These are phyloP conservation scores for Criorhina ranunculi DNA, from an alignment of 2,888 invertebrate species.

Conservation along the genomic window DNA sequence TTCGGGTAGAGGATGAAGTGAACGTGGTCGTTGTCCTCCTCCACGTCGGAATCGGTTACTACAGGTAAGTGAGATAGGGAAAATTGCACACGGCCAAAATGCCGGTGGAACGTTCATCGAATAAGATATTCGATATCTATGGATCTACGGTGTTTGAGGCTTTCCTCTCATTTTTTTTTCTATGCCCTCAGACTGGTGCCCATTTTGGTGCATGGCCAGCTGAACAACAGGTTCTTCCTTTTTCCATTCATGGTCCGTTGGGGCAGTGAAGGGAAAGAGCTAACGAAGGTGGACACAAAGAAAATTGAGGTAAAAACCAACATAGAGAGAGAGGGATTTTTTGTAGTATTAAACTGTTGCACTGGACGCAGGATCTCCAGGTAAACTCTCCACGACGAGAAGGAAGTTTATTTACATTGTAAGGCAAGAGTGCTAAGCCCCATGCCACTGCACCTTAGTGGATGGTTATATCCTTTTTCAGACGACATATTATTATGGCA, in stretches of 20 bases:
- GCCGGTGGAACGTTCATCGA: slow-evolving; percentile 69
- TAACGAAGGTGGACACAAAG: slow-evolving; percentile 23
- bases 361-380: slow-evolving; percentile 61
- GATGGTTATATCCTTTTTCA: slow-evolving; percentile 54
- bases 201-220: slow-evolving; percentile 40
- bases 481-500: slow-evolving; percentile 69
- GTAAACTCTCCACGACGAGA: slow-evolving; percentile 18
- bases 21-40: slow-evolving; percentile 49
- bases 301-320: slow-evolving; percentile 26
- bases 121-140: slow-evolving; percentile 72
- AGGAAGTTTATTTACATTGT: slow-evolving; percentile 68
- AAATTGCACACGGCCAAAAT: slow-evolving; percentile 59
- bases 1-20: slow-evolving; percentile 34
- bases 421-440: slow-evolving; percentile 66
- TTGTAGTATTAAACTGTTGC: slow-evolving; percentile 66
- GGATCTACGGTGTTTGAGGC: slow-evolving; percentile 43
- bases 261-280: slow-evolving; percentile 26
- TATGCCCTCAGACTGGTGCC: slow-evolving; percentile 24
- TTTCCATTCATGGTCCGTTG: slow-evolving; percentile 40
- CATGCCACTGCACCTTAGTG: slow-evolving; percentile 50
- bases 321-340: slow-evolving; percentile 16
- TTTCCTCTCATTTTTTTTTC: slow-evolving; percentile 1
- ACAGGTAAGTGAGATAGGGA: slow-evolving; percentile 68
- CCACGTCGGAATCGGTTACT: slow-evolving; percentile 65
- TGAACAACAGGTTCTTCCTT: slow-evolving; percentile 65